Conservation (phyloP, 2,113 vertebrate species). For the Sinocyclocheilus anophthalmus region DNA sequence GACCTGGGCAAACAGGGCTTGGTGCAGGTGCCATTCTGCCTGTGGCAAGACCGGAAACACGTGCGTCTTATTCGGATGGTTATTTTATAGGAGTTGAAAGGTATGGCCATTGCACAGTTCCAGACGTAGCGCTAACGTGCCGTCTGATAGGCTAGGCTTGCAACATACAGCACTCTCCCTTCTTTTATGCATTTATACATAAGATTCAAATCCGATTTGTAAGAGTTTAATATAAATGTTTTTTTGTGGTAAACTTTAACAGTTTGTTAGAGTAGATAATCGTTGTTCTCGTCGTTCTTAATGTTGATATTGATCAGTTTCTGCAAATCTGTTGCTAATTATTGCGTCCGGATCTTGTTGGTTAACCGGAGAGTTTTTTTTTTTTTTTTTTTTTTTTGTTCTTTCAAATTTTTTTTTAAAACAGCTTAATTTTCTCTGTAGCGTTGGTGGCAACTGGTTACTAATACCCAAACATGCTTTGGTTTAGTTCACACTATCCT, state of each 20-base stretch:
- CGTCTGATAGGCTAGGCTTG: constrained; percentile 71
- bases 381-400: neutral
- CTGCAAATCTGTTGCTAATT: constrained; percentile 63
- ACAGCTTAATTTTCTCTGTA: constrained; percentile 47
- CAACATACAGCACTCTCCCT: constrained; percentile 74
- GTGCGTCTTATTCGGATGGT: constrained; percentile 4
- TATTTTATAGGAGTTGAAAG: constrained; percentile 19
- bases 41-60: constrained; percentile 22
- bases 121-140: neutral
- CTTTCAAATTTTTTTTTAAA: neutral
- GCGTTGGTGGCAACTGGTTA: constrained; percentile 45
- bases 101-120: constrained; percentile 36
- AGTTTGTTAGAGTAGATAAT: constrained; percentile 70
- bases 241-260: constrained; percentile 76
- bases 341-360: too few relatives aligned
- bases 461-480: constrained; percentile 45
- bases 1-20: constrained; percentile 43
- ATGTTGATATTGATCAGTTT: constrained; percentile 71
- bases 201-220: constrained; percentile 80
- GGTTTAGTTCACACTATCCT: too few relatives aligned
- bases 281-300: constrained; percentile 65
- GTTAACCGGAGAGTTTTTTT: constrained; percentile 15
- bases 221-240: constrained; percentile 81
- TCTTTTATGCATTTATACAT: constrained; percentile 84
- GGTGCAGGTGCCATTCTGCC: constrained; percentile 22